Conservation (phyloP, 1,140 invertebrate genomes). For the Tetramorium alpestre region DNA sequence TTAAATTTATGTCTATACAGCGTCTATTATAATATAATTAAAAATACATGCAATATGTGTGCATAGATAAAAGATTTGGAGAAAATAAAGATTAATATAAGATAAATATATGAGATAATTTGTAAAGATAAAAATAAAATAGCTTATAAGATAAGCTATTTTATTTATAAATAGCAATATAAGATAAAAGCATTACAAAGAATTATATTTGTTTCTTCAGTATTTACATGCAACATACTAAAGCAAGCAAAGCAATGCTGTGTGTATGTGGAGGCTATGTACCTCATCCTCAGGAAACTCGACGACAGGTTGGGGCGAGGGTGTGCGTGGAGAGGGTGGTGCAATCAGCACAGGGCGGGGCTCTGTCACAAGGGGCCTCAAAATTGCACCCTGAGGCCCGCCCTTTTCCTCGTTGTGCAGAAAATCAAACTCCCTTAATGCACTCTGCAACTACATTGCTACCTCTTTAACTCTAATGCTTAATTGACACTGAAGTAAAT, state of each 20-base stretch:
- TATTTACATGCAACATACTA: conserved; percentile 30
- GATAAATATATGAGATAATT: background rate
- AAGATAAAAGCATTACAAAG: conserved; percentile 2
- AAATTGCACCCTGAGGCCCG: conserved; percentile 84
- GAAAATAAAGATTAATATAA: background rate
- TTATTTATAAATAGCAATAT: background rate
- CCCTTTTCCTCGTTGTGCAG: conserved; percentile 91
- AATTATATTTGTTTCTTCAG: background rate
- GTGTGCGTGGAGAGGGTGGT: conserved; percentile 88
- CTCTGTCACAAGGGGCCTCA: conserved; percentile 85
- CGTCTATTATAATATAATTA: conserved; percentile 12
- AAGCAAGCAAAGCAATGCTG: conserved; percentile 74
- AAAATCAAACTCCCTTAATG: conserved; percentile 95
- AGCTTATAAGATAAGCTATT: background rate
- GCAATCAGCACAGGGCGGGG: conserved; percentile 85
- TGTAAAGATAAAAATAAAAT: conserved; percentile 27
- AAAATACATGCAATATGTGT: conserved; percentile 8
- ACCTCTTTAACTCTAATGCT: conserved; percentile 77
- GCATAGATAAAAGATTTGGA: background rate
- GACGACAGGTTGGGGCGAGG: conserved; percentile 91
- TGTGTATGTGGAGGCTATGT: conserved; percentile 80
- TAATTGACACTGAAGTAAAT: conserved; percentile 27
- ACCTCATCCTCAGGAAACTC: conserved; percentile 93
- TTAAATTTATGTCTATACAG: conserved; percentile 11
- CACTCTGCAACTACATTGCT: conserved; percentile 91